phyloP scores from a whole-genome alignment of 37 sponge, comb jelly and placozoan genomes.

The Dysidea cf. avara region DNA sequence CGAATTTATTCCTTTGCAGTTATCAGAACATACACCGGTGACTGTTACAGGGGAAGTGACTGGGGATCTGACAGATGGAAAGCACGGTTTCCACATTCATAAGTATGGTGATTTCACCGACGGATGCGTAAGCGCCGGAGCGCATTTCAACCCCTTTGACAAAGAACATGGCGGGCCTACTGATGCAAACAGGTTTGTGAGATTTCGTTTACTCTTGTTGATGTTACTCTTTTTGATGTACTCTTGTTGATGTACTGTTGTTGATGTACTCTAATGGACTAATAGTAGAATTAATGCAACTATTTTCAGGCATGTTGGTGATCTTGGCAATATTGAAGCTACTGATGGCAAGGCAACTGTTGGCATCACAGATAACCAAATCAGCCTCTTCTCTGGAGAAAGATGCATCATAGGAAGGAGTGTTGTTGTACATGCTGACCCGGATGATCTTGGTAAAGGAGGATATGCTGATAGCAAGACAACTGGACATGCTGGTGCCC shows the following conservation, averaged over 20 bases:
- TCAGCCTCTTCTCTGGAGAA: conserved; percentile 62
- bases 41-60: conserved; percentile 66
- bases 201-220: too few relatives aligned
- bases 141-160: conserved; percentile 88
- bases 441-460: conserved; percentile 85
- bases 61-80: conserved; percentile 53
- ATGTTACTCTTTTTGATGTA: too few relatives aligned
- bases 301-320: conserved; percentile 99
- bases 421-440: conserved; percentile 89
- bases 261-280: too few relatives aligned
- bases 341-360: conserved; percentile 57
- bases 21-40: too few relatives aligned
- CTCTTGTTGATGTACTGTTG: too few relatives aligned
- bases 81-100: conserved; percentile 97
- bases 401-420: conserved; percentile 72
- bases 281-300: too few relatives aligned
- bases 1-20: too few relatives aligned
- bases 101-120: too few relatives aligned
- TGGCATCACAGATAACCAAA: conserved; percentile 60
- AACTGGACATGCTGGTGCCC: conserved; percentile 92
- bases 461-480: conserved; percentile 80
- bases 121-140: conserved; percentile 93
- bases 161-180: conserved; percentile 89
- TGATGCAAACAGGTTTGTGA: conserved; percentile 67
- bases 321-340: conserved; percentile 90